phyloP scores from a whole-genome alignment of 2,888 invertebrate species.

The Eristalis intricaria region DNA sequence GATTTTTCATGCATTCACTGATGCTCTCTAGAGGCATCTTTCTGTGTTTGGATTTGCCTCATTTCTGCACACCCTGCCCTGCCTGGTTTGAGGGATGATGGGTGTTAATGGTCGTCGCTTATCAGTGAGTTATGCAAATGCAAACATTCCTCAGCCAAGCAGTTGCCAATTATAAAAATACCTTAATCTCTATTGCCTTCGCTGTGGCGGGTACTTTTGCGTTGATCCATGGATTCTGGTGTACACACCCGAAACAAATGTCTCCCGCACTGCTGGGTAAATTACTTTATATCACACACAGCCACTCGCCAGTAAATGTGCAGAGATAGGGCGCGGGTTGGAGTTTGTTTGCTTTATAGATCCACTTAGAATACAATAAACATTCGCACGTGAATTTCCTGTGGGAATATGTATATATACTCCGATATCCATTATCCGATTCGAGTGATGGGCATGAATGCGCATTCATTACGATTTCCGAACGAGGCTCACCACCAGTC shows the following conservation, averaged over 20 bases:
- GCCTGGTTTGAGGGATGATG: not conserved
- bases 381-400: not conserved
- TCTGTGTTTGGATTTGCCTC: not conserved
- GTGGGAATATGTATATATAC: not conserved
- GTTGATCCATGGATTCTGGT: not conserved
- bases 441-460: not conserved
- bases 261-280: not conserved
- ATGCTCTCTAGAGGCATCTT: not conserved
- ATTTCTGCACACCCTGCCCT: not conserved
- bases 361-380: not conserved
- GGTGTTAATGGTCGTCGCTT: not conserved
- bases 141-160: conserved; percentile 1
- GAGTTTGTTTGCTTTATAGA: not conserved
- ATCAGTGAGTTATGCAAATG: conserved; percentile 6
- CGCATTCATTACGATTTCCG: not conserved
- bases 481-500: not conserved
- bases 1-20: not conserved
- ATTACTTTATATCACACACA: not conserved
- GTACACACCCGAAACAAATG: not conserved
- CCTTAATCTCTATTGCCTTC: not conserved
- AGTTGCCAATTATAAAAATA: conserved; percentile 5
- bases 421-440: not conserved
- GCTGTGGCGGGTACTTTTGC: not conserved
- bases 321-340: not conserved
- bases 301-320: too few relatives aligned